Evolutionary conservation across 2,888 invertebrate species (phyloP).

Genomic region (Nudaria mundana): DNA sequence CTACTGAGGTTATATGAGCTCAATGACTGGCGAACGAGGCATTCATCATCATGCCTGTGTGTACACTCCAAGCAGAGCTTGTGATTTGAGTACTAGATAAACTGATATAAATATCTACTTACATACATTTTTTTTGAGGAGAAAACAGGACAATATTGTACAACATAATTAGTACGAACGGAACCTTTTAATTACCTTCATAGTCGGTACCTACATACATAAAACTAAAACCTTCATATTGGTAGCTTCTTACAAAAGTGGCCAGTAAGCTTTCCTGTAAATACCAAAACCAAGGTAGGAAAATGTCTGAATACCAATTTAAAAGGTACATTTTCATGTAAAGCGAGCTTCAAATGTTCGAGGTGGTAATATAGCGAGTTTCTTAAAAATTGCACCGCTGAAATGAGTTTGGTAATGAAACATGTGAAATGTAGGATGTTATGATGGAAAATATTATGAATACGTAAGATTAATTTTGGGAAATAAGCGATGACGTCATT

Average conservation of each 20-base stretch:
- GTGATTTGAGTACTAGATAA: neutral
- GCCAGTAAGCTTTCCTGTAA: conserved; percentile 28
- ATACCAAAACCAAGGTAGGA: conserved; percentile 29
- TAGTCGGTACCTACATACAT: neutral
- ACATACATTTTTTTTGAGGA: too few species aligned
- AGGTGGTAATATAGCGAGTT: conserved; percentile 14
- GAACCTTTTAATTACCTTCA: neutral
- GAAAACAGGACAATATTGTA: too few species aligned
- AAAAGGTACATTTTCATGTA: conserved; percentile 37
- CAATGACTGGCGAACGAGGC: too few species aligned
- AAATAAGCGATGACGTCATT: too few species aligned
- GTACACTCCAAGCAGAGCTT: too few species aligned
- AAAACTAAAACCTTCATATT: neutral
- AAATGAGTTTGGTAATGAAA: conserved; percentile 20
- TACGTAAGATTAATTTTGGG: too few species aligned
- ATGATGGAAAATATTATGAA: neutral
- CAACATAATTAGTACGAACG: too few species aligned
- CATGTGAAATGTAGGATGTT: neutral
- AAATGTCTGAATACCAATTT: conserved; percentile 44
- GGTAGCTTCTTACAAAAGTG: neutral
- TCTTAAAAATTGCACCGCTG: conserved; percentile 15
- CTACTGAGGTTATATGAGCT: too few species aligned
- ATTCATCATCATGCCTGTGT: too few species aligned
- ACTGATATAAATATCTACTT: too few species aligned
- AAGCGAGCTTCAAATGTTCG: conserved; percentile 26